Evolutionary conservation across 1,140 invertebrate species (phyloP), one percentile per base, ranked within the genome.

Genomic region (Ectropis grisescens): DNA sequence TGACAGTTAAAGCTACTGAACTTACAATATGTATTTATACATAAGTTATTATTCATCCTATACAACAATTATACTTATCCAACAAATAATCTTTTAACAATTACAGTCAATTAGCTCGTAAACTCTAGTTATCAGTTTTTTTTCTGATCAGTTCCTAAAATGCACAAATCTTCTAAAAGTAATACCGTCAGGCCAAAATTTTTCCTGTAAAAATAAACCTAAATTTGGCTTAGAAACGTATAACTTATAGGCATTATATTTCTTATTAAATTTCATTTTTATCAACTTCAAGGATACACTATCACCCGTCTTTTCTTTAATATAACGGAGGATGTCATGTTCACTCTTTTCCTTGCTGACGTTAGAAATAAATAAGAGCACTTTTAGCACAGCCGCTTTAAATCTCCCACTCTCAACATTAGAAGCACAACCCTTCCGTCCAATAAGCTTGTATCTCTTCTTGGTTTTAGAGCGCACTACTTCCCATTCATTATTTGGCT

Each of bases 241-340:
- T n/a, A 41, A 24, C 11, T 34, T 41, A 34, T 24, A 41, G 1
- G 38, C 38, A 12, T 41, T 41, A 24, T 41, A 34, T 9, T 29
- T 8, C n/a, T 11, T 41, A 15, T 11, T 10, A 3, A 0, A 1
- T 15, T 34, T 23, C 16, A 29, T 15, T 25, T 33, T 29, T 29
- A 29, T 41, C 26, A 2, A 22, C 13, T 28, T 29, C 9, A 36
- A 12, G 1, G 15, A 22, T 2, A 31, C 37, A 12, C 7, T 32
- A 16, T 38, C 29, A 19, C 19, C 19, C 8, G 37, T 31, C 19
- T 32, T 32, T 11, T 32, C 29, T 11, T 31, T 31, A 10, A 31
- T 31, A 10, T 31, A 31, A 5, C 2, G 22, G 29, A 36, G 22
- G n/a, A 38, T 38, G 10, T 38, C 37, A 8, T 38, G 12, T 15